phyloP scores from a whole-genome alignment of 37 sponge, comb jelly and placozoan species.

The Lycopodina hypogea region DNA sequence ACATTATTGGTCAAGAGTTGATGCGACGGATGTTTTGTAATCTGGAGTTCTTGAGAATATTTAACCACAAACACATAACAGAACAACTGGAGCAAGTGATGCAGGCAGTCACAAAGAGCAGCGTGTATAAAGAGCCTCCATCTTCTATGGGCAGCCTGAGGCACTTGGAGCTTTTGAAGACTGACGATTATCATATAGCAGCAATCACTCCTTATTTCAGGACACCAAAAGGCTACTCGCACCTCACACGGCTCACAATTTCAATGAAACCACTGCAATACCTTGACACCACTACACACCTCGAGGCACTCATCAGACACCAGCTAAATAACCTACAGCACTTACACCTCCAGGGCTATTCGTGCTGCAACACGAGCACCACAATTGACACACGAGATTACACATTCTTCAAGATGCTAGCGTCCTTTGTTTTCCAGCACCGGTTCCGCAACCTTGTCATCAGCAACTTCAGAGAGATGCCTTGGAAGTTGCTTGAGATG shows the following conservation, averaged over 20 bases:
- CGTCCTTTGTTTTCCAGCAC: not conserved
- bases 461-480: not conserved
- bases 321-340: conserved; percentile 5
- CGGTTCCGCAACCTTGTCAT: conserved; percentile 4
- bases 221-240: not conserved
- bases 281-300: not conserved
- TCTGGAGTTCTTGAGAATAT: not conserved
- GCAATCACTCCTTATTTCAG: not conserved
- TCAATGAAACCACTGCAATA: not conserved
- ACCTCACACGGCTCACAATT: not conserved
- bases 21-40: not conserved
- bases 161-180: conserved; percentile 2
- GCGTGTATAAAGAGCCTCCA: not conserved
- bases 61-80: not conserved
- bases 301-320: not conserved
- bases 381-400: not conserved
- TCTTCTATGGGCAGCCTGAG: not conserved
- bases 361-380: not conserved
- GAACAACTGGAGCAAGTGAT: conserved; percentile 2
- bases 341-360: not conserved
- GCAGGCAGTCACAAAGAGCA: conserved; percentile 1
- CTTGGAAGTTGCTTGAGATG: not conserved
- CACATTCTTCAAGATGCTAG: not conserved
- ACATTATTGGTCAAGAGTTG: not conserved
- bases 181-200: not conserved